phyloP scores from a whole-genome alignment of 2,888 invertebrate genomes.

The Ophonus ardosiacus region DNA sequence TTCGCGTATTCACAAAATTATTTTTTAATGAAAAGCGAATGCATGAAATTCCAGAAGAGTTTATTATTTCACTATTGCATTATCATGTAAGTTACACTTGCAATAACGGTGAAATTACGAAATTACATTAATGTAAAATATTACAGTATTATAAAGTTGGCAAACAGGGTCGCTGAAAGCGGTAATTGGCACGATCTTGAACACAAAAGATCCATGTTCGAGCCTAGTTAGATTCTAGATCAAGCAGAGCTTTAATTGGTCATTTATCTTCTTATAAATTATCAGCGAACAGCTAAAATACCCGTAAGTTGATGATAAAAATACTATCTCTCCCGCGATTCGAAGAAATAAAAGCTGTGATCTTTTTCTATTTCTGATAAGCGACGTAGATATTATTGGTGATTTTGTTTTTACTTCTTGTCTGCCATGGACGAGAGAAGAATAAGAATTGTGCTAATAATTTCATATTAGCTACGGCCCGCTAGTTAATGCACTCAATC shows the following conservation, averaged over 20 bases:
- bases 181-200: not conserved
- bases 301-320: not conserved
- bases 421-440: too few relatives aligned
- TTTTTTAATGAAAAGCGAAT: not conserved
- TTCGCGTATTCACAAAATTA: not conserved
- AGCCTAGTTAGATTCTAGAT: not conserved
- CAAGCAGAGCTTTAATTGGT: not conserved
- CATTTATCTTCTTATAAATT: not conserved
- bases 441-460: too few relatives aligned
- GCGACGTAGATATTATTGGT: not conserved
- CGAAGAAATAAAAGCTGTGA: not conserved
- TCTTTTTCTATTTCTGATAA: not conserved
- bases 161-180: not conserved
- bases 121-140: not conserved
- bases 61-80: not conserved
- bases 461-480: too few relatives aligned
- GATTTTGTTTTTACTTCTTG: too few relatives aligned
- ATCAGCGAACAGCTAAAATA: not conserved
- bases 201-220: not conserved
- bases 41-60: not conserved
- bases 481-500: too few relatives aligned
- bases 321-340: not conserved
- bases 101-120: not conserved
- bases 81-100: not conserved
- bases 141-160: not conserved